A percentile compares a stretch with the other conserved stretches of the same genome.
These are phyloP conservation scores for Xestia ashworthii DNA, from an alignment of 2,888 invertebrate genomes.

Conservation along the genomic window DNA sequence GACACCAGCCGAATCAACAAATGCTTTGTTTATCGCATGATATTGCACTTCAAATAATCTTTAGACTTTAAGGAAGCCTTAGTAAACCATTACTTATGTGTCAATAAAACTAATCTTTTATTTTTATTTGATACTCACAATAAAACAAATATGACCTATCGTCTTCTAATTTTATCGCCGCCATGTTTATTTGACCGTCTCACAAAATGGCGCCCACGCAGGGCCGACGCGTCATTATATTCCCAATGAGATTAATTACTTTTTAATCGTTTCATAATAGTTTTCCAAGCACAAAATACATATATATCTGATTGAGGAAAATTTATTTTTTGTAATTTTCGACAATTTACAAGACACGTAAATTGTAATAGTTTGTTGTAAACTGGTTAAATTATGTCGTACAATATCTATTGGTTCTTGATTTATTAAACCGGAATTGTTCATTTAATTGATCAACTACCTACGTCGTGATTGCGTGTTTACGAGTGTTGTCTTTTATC, in stretches of 20 bases:
- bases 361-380: neutral
- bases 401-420: neutral
- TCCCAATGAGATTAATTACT: conserved; percentile 75
- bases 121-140: neutral
- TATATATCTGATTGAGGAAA: conserved; percentile 74
- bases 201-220: conserved; percentile 54
- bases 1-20: neutral
- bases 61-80: conserved; percentile 15
- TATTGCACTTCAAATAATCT: conserved; percentile 38
- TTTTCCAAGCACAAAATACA: conserved; percentile 63
- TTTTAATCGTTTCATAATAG: conserved; percentile 81
- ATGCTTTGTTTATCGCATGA: conserved; percentile 22
- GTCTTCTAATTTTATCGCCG: conserved; percentile 35
- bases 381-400: conserved; percentile 1
- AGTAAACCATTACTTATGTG: conserved; percentile 10
- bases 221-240: conserved; percentile 55
- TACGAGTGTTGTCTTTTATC: neutral
- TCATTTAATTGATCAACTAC: conserved; percentile 7
- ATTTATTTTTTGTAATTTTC: conserved; percentile 42
- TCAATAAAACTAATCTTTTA: conserved; percentile 31
- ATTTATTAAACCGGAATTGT: conserved; percentile 8
- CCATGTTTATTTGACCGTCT: conserved; percentile 20
- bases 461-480: neutral
- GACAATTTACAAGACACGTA: neutral
- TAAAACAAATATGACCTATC: conserved; percentile 34